Evolutionary conservation across 1,140 invertebrate genomes (phyloP).

Genomic region (Ceratoteleas bidentatus): DNA sequence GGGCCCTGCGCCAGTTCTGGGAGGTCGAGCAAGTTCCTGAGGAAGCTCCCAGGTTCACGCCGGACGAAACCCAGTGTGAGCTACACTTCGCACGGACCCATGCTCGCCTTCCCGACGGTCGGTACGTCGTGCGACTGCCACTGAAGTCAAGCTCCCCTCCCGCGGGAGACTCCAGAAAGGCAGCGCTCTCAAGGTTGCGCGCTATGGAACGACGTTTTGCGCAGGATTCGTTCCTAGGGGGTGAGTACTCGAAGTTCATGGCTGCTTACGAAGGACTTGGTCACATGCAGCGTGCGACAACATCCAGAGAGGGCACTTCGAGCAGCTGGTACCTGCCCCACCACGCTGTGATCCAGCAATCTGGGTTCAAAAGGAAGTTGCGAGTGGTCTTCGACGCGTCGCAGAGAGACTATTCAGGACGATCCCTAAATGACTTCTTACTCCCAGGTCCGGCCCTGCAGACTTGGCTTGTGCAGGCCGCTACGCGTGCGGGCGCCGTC

Average conservation of each 20-base stretch:
- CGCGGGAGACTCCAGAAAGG: background rate
- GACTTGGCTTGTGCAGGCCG: no score
- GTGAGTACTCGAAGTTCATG: background rate
- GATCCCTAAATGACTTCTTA: background rate
- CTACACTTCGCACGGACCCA: background rate
- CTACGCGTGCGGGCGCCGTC: no score
- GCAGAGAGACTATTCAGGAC: background rate
- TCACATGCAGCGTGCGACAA: no score
- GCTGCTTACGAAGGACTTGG: no score
- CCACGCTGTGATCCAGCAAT: background rate
- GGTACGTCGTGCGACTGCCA: background rate
- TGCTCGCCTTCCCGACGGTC: background rate
- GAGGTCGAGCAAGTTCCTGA: no score
- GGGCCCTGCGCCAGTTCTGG: no score
- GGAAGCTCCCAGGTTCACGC: no score
- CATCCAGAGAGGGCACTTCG: no score
- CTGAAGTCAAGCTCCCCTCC: background rate
- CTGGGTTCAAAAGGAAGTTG: background rate
- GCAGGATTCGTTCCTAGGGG: background rate
- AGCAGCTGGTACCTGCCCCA: background rate
- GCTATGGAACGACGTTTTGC: background rate
- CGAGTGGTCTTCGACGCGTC: conserved; percentile 1
- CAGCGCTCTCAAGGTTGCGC: background rate
- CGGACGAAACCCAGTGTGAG: no score
- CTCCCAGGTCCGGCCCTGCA: background rate